Conservation (phyloP, 2,113 vertebrate genomes). For the Chelonoidis abingdonii region DNA sequence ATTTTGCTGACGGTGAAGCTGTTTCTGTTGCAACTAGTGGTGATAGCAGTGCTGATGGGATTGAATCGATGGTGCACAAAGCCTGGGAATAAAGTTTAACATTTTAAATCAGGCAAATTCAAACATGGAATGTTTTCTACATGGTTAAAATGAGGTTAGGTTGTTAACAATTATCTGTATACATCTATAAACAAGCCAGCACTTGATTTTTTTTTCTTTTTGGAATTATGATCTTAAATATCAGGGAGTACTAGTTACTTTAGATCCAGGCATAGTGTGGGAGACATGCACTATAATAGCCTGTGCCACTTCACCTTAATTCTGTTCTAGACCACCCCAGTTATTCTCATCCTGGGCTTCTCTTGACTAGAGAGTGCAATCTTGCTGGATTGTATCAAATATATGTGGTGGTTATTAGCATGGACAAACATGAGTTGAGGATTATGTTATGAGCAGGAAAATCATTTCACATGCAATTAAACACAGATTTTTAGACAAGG, state of each 20-base stretch:
- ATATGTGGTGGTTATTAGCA: background rate
- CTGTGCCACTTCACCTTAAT: background rate
- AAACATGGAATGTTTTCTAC: background rate
- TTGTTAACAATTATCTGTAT: background rate
- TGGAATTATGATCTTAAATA: background rate
- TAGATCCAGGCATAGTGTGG: background rate
- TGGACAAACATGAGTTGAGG: background rate
- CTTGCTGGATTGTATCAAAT: background rate
- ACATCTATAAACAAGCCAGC: background rate
- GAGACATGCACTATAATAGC: background rate
- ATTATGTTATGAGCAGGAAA: background rate
- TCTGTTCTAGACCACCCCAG: background rate
- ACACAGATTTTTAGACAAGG: background rate
- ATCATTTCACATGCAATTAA: background rate
- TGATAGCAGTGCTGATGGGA: background rate
- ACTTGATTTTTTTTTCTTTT: background rate
- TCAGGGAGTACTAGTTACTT: fast-evolving
- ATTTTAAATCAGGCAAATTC: background rate
- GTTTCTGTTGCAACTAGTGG: constrained; percentile 38
- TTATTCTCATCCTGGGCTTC: background rate
- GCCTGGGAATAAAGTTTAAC: background rate
- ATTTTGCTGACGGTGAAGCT: background rate
- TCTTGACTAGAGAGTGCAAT: fast-evolving
- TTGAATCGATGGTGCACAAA: background rate
- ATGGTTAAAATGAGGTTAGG: background rate